phyloP scores from a whole-genome alignment of 2,797 vertebrate genomes.

The Apogon hyalosoma region DNA sequence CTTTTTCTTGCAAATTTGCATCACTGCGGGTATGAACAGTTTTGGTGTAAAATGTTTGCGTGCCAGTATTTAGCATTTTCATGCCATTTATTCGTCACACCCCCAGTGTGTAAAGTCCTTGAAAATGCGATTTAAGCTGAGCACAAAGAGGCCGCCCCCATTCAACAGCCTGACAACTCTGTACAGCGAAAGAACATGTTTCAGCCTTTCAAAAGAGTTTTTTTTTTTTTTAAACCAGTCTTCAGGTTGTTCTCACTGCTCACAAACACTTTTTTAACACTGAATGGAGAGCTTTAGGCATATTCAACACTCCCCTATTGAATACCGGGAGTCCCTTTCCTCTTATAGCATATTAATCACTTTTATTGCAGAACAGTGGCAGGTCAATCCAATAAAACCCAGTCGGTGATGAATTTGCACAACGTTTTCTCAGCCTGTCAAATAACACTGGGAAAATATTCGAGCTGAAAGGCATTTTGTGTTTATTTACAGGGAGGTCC shows the following conservation, averaged over 20 bases:
- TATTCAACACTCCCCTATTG: slow-evolving; percentile 20
- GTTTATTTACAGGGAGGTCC: slow-evolving; percentile 20
- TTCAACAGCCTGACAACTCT: no score
- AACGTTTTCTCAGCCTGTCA: slow-evolving; percentile 16
- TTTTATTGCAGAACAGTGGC: slow-evolving; percentile 20
- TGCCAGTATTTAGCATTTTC: no score
- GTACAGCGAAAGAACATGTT: no score
- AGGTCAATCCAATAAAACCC: slow-evolving; percentile 25
- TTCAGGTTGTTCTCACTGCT: slow-evolving; percentile 4
- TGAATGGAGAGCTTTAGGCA: slow-evolving; percentile 41
- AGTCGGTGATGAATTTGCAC: slow-evolving; percentile 14
- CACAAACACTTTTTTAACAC: slow-evolving; percentile 7
- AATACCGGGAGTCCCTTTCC: slow-evolving; percentile 5
- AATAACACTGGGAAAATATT: slow-evolving; percentile 4
- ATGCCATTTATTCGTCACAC: no score
- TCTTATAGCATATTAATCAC: slow-evolving; percentile 29
- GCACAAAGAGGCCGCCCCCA: no score
- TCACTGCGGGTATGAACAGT: no score
- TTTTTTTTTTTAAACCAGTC: slow-evolving; percentile 10
- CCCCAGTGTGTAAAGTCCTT: no score
- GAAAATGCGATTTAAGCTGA: no score
- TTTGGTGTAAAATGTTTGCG: no score
- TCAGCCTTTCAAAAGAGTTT: slow-evolving; percentile 1
- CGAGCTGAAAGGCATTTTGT: slow-evolving; percentile 13
- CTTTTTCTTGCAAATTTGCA: no score